Evolutionary conservation across 1,140 invertebrate species (phyloP), one percentile per base, ranked within the genome.

Genomic region (Trichonephila inaurata): DNA sequence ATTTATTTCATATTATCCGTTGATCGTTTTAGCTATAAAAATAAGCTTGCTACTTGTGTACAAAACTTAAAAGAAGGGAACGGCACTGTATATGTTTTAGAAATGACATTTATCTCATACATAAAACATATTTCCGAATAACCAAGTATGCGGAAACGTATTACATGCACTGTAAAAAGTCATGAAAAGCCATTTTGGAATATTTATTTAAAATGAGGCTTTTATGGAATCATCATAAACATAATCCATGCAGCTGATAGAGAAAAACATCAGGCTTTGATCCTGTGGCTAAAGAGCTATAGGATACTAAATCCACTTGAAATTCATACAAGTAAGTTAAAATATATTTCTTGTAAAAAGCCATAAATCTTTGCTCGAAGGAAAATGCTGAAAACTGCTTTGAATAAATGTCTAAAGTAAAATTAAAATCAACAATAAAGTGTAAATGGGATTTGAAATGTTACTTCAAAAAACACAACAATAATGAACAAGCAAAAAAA

Each of bases 151-250:
- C 28, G 40, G 51, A 85, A 85, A 85, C 19, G n/a, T 85, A 85
- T 85, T 85, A 60, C 12, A 24, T n/a, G 82, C 82, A 21, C 58
- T 60, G 12, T 40, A 62, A 60, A 86, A 61, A 85, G n/a, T 24
- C 82, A 85, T 60, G 82, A 85, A 85, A 85, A 60, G 44, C 82
- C 82, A 85, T 85, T 85, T 51, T 44, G 51, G 82, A 14, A 64
- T 88, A 88, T 88, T 88, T 62, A 62, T 88, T 88, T 88, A 64
- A 88, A 58, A 18, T 40, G 8, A 4, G 24, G 58, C 18, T 88
- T 88, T 88, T 88, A 88, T 88, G 60, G 85, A 62, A 88, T 21
- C 14, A 58, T 88, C 61, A 64, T 88, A 88, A 88, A 64, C 85
- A 88, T 44, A 33, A 64, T 14, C 44, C 12, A 85, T 3, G 24